Conservation (phyloP, 1,140 invertebrate genomes). For the Aphelinus certus region DNA sequence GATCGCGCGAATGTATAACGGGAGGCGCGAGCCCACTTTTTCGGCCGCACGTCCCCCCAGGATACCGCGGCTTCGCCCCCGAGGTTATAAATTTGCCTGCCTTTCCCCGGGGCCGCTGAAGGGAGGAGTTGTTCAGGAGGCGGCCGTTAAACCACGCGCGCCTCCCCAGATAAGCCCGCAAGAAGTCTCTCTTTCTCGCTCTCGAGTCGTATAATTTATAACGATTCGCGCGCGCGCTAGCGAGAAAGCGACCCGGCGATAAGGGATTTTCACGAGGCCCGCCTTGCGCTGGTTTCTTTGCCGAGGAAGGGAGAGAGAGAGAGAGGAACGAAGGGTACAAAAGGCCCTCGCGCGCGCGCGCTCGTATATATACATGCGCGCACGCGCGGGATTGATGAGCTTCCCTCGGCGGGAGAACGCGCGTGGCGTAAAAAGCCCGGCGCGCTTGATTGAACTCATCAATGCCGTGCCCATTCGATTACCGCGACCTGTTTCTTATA, state of each 20-base stretch:
- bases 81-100: conserved; percentile 31
- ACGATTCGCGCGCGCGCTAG: conserved; percentile 6
- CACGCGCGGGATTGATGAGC: no score
- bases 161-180: conserved; percentile 5
- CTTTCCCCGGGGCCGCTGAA: conserved; percentile 19
- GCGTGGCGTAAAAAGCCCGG: no score
- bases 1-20: no score
- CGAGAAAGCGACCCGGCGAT: no score
- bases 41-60: background rate
- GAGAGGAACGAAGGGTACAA: no score
- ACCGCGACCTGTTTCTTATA: no score
- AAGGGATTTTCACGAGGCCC: background rate
- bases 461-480: no score
- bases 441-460: no score
- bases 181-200: conserved; percentile 10
- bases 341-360: background rate
- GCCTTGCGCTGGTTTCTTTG: background rate
- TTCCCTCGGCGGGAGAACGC: no score
- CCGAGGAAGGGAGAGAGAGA: background rate
- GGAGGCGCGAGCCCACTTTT: background rate
- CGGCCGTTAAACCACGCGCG: conserved; percentile 6
- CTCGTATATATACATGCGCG: background rate
- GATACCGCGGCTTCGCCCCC: background rate
- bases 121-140: conserved; percentile 27
- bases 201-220: conserved; percentile 31